These are phyloP conservation scores for Oxyruncus cristatus DNA, from an alignment of 2,113 vertebrate species.

Conservation along the genomic window DNA sequence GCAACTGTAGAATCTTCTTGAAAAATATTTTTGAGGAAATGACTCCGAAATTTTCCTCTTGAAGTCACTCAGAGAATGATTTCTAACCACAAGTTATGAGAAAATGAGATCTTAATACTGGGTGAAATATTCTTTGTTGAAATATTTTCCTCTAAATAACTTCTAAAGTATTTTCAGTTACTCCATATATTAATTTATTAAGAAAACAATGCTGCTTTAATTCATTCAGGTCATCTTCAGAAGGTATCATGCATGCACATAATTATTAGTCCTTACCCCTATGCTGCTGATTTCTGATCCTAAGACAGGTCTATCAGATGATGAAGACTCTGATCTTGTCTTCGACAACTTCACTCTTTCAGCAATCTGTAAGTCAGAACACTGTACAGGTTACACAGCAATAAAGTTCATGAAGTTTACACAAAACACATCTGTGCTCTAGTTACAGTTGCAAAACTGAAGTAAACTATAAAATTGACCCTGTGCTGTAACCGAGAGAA, in stretches of 20 bases:
- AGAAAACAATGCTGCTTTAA: neutral
- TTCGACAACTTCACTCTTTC: conserved; percentile 90
- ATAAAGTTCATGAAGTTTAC: neutral
- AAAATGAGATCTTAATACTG: neutral
- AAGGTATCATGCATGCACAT: neutral
- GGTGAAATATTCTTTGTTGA: neutral
- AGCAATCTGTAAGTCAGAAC: conserved; percentile 77
- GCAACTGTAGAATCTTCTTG: neutral
- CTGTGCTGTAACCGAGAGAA: neutral
- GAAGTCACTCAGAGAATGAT: neutral
- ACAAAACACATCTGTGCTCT: neutral
- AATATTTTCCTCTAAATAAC: neutral
- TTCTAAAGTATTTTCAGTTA: neutral
- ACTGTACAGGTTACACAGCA: neutral
- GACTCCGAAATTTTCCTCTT: neutral
- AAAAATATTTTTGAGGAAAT: neutral
- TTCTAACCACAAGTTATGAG: neutral
- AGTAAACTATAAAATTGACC: neutral
- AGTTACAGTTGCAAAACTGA: neutral
- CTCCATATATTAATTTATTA: neutral
- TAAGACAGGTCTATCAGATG: conserved; percentile 84
- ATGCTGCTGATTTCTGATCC: conserved; percentile 90
- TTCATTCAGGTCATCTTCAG: neutral
- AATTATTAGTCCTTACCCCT: conserved; percentile 76
- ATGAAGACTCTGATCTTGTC: conserved; percentile 85